phyloP scores from a whole-genome alignment of 2,888 invertebrate genomes.

The Ecliptopera silaceata region DNA sequence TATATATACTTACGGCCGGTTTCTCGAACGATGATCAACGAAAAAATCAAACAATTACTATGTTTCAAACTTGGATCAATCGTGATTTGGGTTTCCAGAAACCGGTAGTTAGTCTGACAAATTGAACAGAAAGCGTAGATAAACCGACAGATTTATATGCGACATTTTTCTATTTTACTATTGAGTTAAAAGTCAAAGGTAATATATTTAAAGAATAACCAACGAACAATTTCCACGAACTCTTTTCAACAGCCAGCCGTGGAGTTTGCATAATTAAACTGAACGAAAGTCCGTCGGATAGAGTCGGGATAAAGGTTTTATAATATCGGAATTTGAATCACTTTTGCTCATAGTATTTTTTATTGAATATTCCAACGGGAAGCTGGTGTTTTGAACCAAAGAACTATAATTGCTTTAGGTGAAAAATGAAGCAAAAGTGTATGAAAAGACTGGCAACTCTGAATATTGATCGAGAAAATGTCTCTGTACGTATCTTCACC shows the following conservation, averaged over 20 bases:
- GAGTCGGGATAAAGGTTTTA: neutral
- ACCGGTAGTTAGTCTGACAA: too few species aligned
- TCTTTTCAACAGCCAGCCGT: slow-evolving; percentile 17
- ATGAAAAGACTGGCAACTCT: too few species aligned
- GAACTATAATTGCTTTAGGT: neutral
- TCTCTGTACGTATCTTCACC: too few species aligned
- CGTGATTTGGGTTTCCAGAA: too few species aligned
- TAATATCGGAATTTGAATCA: neutral
- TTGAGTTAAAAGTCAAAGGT: slow-evolving; percentile 3
- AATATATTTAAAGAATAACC: slow-evolving; percentile 2
- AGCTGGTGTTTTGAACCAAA: neutral
- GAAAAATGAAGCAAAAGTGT: neutral
- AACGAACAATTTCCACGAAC: slow-evolving; percentile 16
- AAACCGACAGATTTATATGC: neutral
- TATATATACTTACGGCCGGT: too few species aligned
- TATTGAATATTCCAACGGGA: neutral
- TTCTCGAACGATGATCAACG: too few species aligned
- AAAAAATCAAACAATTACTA: too few species aligned
- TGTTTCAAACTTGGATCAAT: too few species aligned
- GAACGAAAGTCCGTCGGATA: slow-evolving; percentile 15
- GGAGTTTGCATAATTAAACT: slow-evolving; percentile 23
- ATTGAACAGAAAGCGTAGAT: too few species aligned
- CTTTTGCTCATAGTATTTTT: neutral
- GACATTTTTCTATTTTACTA: neutral
- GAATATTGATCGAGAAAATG: too few species aligned